Conservation (phyloP, 2,113 vertebrate genomes). For the Hippocampus guttulatus region DNA sequence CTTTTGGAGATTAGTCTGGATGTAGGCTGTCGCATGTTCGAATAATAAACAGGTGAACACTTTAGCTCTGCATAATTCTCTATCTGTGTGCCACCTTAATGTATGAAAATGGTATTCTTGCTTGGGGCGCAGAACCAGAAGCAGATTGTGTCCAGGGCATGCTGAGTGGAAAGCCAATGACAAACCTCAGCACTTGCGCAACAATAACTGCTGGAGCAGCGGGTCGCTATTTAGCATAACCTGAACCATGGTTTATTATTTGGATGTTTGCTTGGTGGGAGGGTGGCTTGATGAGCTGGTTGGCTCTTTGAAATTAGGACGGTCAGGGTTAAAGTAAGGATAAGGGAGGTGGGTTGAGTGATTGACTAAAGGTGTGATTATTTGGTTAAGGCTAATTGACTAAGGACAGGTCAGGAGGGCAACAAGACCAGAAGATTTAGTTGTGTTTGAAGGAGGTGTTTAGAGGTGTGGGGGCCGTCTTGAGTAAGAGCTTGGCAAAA, state of each 20-base stretch:
- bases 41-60: conserved; percentile 74
- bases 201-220: conserved; percentile 55
- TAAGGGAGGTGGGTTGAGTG: not conserved
- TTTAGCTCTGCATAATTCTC: conserved; percentile 70
- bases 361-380: not conserved
- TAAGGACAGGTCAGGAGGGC: not conserved
- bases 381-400: not conserved
- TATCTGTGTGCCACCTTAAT: conserved; percentile 64
- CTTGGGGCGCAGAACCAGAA: conserved; percentile 62
- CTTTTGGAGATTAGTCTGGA: conserved; percentile 69
- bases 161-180: conserved; percentile 66
- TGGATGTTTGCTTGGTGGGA: not conserved
- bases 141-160: conserved; percentile 69
- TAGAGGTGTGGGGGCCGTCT: too few species aligned
- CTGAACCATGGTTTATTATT: not conserved
- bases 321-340: not conserved
- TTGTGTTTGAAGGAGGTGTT: not conserved
- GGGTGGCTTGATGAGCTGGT: not conserved
- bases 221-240: conserved; percentile 35
- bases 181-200: conserved; percentile 54
- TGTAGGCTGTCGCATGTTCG: conserved; percentile 65
- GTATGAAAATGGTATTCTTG: conserved; percentile 71
- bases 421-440: not conserved
- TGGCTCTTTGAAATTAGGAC: not conserved
- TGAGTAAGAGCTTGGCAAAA: not conserved